Conservation (phyloP, 1,140 invertebrate species). For the Drosophila dunni region DNA sequence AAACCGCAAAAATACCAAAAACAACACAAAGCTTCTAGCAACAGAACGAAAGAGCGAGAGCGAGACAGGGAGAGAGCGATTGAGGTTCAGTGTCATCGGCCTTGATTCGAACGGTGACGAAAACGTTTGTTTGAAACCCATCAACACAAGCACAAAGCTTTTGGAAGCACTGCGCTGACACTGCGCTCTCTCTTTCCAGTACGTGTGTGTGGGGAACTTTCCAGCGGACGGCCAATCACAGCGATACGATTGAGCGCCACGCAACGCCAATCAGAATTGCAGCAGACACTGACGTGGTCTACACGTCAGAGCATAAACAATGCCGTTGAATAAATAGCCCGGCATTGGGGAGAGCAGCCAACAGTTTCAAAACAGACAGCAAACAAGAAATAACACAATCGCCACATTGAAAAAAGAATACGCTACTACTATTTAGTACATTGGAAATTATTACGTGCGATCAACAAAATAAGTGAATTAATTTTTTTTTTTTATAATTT, state of each 20-base stretch:
- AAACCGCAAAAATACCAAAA: conserved; percentile 12
- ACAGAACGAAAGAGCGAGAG: conserved; percentile 7
- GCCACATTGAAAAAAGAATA: conserved; percentile 49
- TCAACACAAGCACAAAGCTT: conserved; percentile 27
- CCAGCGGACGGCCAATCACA: conserved; percentile 34
- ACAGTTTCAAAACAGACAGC: conserved; percentile 74
- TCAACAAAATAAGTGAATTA: conserved; percentile 40
- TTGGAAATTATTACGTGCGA: conserved; percentile 40
- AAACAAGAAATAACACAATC: conserved; percentile 60
- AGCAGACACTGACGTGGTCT: conserved; percentile 64
- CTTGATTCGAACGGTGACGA: conserved; percentile 30
- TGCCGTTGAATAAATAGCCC: conserved; percentile 67
- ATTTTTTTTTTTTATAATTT: conserved; percentile 29
- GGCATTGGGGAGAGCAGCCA: conserved; percentile 49
- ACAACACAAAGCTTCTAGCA: conserved; percentile 7
- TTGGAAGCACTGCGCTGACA: not conserved
- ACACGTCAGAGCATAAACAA: conserved; percentile 64
- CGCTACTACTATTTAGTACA: conserved; percentile 31
- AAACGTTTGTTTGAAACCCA: conserved; percentile 34
- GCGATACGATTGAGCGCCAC: conserved; percentile 28
- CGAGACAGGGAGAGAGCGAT: conserved; percentile 1
- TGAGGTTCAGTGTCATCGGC: conserved; percentile 31
- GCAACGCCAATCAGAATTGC: conserved; percentile 57
- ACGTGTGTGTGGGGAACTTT: conserved; percentile 20
- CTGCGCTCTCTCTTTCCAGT: conserved; percentile 40